Conservation (phyloP, 1,140 invertebrate genomes). For the Nymphalis io region DNA sequence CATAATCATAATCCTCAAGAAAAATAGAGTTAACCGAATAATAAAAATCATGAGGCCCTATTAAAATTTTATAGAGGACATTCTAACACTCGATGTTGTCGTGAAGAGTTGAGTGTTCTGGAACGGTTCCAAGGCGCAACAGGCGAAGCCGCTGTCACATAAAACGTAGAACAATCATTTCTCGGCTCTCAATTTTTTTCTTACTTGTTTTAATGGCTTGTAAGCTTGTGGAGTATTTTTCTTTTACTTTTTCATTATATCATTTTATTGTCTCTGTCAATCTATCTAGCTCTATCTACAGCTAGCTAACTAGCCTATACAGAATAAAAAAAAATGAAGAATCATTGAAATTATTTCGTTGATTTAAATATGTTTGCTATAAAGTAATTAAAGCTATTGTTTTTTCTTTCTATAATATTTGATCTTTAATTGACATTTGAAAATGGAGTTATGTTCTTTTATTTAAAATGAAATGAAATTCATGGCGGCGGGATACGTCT, state of each 20-base stretch:
- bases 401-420: neutral
- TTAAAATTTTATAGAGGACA: conserved; percentile 37
- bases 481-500: conserved; percentile 36
- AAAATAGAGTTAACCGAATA: conserved; percentile 9
- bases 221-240: neutral
- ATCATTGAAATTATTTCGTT: no score
- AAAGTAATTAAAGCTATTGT: no score
- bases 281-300: neutral
- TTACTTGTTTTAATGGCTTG: conserved; percentile 7
- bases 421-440: neutral
- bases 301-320: no score
- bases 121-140: conserved; percentile 46
- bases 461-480: conserved; percentile 36
- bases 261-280: neutral
- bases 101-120: conserved; percentile 40
- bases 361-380: no score
- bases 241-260: neutral
- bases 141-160: conserved; percentile 37
- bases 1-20: neutral
- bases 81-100: conserved; percentile 36
- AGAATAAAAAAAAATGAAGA: no score
- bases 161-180: conserved; percentile 23
- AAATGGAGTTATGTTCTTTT: neutral
- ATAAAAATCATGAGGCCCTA: conserved; percentile 30
- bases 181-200: conserved; percentile 15